A percentile compares a stretch with the other conserved stretches of the same genome.
Conservation (phyloP, 1,140 invertebrate genomes). For the Drosophila leontia region DNA sequence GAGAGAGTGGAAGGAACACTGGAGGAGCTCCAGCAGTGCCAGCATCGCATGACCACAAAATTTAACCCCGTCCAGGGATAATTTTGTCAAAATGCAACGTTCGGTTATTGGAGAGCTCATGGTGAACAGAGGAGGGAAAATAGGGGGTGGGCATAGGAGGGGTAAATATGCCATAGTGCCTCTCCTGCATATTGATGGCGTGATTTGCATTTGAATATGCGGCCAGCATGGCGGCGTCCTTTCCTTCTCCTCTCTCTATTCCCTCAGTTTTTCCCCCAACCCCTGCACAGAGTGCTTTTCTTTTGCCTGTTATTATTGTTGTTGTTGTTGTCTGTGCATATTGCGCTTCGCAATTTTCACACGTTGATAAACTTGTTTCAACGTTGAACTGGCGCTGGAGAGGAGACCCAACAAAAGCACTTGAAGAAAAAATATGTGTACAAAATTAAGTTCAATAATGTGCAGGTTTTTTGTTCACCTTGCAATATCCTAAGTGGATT, state of each 20-base stretch:
- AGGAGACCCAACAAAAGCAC: slow-evolving; percentile 17
- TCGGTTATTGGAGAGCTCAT: slow-evolving; percentile 46
- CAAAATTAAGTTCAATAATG: neutral
- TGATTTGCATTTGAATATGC: slow-evolving; percentile 83
- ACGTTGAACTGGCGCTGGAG: slow-evolving; percentile 46
- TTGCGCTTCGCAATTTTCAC: slow-evolving; percentile 75
- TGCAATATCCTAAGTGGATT: slow-evolving; percentile 11
- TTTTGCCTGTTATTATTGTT: slow-evolving; percentile 36
- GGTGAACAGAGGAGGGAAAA: neutral
- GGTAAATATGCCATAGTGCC: slow-evolving; percentile 10
- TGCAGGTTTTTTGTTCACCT: neutral
- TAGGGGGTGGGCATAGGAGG: neutral
- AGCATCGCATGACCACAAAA: slow-evolving; percentile 60
- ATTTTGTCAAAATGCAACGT: slow-evolving; percentile 79
- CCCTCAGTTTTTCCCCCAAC: neutral
- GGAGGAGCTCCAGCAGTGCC: slow-evolving; percentile 9
- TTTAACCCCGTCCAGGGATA: slow-evolving; percentile 68
- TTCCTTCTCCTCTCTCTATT: neutral
- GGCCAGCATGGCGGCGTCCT: slow-evolving; percentile 45
- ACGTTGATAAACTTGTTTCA: slow-evolving; percentile 81
- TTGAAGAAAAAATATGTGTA: slow-evolving; percentile 13
- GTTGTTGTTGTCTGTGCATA: slow-evolving; percentile 52
- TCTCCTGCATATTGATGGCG: slow-evolving; percentile 77
- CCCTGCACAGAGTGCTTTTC: neutral
- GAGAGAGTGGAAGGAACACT: slow-evolving; percentile 1